Percentiles rank a stretch among this genome's conserved stretches.
Evolutionary conservation across 2,888 invertebrate genomes (phyloP).

Genomic region (Teleiodes luculella): DNA sequence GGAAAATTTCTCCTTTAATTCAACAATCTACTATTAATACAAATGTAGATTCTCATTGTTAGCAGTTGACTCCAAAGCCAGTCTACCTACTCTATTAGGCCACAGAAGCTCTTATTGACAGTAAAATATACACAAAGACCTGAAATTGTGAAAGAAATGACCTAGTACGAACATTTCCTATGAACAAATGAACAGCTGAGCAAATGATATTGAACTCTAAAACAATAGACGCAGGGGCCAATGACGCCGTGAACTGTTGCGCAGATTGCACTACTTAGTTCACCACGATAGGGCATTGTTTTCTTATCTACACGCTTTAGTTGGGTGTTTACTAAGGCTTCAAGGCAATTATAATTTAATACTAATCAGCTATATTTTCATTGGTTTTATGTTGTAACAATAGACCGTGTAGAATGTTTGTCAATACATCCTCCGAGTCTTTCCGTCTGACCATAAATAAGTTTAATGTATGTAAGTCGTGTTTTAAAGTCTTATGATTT

Average conservation of each 20-base stretch:
- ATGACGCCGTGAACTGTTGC: conserved; percentile 22
- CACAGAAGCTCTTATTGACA: not conserved
- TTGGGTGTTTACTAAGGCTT: not conserved
- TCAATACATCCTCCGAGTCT: too few species aligned
- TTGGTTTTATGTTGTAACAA: too few species aligned
- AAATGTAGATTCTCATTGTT: too few species aligned
- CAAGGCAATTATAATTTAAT: not conserved
- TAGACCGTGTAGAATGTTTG: too few species aligned
- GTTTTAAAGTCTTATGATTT: too few species aligned
- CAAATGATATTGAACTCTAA: conserved; percentile 36
- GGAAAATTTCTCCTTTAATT: too few species aligned
- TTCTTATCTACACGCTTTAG: conserved; percentile 2
- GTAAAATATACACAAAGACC: not conserved
- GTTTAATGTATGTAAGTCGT: too few species aligned
- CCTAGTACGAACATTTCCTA: conserved; percentile 18
- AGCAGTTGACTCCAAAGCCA: too few species aligned
- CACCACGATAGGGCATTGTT: not conserved
- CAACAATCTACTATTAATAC: too few species aligned
- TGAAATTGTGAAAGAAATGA: conserved; percentile 14
- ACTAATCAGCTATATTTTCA: not conserved
- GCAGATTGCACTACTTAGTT: not conserved
- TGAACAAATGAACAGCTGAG: conserved; percentile 25
- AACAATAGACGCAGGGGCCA: conserved; percentile 34
- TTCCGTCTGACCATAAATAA: too few species aligned
- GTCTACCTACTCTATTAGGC: too few species aligned